A percentile compares a stretch with the other conserved stretches of the same genome.
phyloP scores from a whole-genome alignment of 2,888 invertebrate genomes.

The Nemotelus nigrinus region DNA sequence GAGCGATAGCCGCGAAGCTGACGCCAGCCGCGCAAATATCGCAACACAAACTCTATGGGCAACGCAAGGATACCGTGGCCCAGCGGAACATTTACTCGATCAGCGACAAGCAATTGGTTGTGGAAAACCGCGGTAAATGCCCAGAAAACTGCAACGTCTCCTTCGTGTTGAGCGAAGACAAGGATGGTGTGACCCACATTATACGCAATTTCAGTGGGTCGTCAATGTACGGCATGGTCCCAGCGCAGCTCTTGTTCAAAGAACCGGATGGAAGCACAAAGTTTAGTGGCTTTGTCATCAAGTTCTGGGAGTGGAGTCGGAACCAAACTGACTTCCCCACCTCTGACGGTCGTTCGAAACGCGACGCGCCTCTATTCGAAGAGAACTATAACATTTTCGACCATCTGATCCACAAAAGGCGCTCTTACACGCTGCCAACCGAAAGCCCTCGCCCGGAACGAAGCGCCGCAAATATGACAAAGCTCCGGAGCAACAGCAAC shows the following conservation, averaged over 20 bases:
- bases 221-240: slow-evolving; percentile 77
- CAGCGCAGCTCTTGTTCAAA: slow-evolving; percentile 74
- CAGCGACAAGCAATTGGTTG: slow-evolving; percentile 72
- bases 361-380: slow-evolving; percentile 44
- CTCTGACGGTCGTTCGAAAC: slow-evolving; percentile 46
- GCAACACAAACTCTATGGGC: slow-evolving; percentile 68
- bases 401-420: slow-evolving; percentile 58
- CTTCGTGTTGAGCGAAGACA: slow-evolving; percentile 69
- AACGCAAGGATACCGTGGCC: slow-evolving; percentile 69
- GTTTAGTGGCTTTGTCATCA: slow-evolving; percentile 79
- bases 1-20: slow-evolving; percentile 57
- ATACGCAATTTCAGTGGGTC: slow-evolving; percentile 72
- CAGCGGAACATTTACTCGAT: slow-evolving; percentile 70
- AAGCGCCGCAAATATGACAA: slow-evolving; percentile 54
- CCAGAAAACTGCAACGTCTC: slow-evolving; percentile 75
- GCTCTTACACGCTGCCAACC: slow-evolving; percentile 56
- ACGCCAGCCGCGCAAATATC: slow-evolving; percentile 64
- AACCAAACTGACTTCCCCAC: slow-evolving; percentile 49
- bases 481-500: slow-evolving; percentile 52
- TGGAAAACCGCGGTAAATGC: slow-evolving; percentile 78
- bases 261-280: slow-evolving; percentile 66
- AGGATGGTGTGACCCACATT: slow-evolving; percentile 67
- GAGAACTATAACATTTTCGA: slow-evolving; percentile 59
- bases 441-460: slow-evolving; percentile 53
- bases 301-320: slow-evolving; percentile 82